Percentiles rank a stretch among this genome's conserved stretches.
These are phyloP conservation scores for Rhabdomys pumilio DNA, from an alignment of 2,797 vertebrate species.

Conservation along the genomic window DNA sequence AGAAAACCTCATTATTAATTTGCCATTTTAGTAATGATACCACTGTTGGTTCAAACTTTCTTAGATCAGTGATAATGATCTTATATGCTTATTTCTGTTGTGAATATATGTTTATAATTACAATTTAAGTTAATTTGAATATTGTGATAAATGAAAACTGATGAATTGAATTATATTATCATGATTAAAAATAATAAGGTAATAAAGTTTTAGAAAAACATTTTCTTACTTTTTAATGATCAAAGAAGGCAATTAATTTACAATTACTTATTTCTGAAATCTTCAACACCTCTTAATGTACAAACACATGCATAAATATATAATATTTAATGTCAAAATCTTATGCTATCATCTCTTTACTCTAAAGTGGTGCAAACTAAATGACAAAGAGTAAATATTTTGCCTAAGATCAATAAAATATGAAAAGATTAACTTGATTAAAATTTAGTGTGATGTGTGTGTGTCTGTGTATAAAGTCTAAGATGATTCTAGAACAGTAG, in stretches of 20 bases:
- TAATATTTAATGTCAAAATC: neutral
- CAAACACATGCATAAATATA: neutral
- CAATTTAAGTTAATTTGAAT: conserved; percentile 32
- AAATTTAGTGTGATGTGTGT: neutral
- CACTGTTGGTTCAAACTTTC: neutral
- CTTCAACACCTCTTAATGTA: neutral
- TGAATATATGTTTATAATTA: neutral
- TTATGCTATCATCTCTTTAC: neutral
- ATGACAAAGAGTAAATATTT: neutral
- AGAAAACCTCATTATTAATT: neutral
- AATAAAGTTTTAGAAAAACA: neutral
- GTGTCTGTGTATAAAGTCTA: neutral
- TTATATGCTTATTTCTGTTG: neutral
- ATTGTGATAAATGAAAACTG: conserved; percentile 7
- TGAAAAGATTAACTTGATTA: neutral
- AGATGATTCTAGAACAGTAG: neutral
- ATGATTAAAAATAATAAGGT: conserved; percentile 3
- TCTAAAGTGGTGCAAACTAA: neutral
- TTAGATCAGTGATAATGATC: neutral
- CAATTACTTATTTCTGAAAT: neutral
- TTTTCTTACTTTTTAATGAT: conserved; percentile 11
- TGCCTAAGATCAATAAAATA: conserved; percentile 1
- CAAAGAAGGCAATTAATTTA: neutral
- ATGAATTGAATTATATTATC: neutral
- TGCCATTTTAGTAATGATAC: conserved; percentile 7